These are phyloP conservation scores for Phoxinus phoxinus DNA, from an alignment of 2,113 vertebrate genomes.

Conservation along the genomic window DNA sequence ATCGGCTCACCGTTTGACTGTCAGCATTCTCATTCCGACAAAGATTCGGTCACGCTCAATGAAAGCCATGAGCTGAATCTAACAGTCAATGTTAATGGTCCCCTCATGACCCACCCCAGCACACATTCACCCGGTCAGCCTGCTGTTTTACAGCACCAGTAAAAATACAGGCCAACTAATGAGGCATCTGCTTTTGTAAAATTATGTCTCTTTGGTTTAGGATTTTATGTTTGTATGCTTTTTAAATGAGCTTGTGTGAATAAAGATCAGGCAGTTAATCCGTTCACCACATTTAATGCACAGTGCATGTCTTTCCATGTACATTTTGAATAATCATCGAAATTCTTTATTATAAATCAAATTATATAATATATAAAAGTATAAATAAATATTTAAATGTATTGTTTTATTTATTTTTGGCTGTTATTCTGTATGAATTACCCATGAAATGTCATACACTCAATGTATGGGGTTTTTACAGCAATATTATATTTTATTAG, in stretches of 20 bases:
- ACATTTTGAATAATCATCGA: too few species aligned
- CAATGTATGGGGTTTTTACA: too few species aligned
- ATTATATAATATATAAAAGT: too few species aligned
- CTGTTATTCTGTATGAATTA: too few species aligned
- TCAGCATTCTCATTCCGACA: conserved; percentile 40
- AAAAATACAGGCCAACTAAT: conserved; percentile 41
- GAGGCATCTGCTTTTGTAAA: conserved; percentile 47
- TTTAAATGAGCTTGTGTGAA: conserved; percentile 37
- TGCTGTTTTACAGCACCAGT: conserved; percentile 30
- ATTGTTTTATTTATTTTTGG: too few species aligned
- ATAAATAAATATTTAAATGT: too few species aligned
- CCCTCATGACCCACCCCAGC: conserved; percentile 56
- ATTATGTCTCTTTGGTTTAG: conserved; percentile 28
- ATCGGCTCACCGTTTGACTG: conserved; percentile 11
- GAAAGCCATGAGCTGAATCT: conserved; percentile 69
- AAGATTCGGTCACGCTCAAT: conserved; percentile 59
- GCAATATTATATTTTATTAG: too few species aligned
- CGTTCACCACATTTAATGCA: neutral
- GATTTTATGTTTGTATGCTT: conserved; percentile 25
- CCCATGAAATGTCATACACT: too few species aligned
- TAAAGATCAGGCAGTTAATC: conserved; percentile 25
- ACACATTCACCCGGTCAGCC: conserved; percentile 27
- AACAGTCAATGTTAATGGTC: conserved; percentile 65
- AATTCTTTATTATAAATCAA: too few species aligned
- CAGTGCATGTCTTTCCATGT: neutral